A percentile compares a stretch with the other conserved stretches of the same genome.
Evolutionary conservation across 2,113 vertebrate species (phyloP).

Genomic region (Aphyosemion australe): DNA sequence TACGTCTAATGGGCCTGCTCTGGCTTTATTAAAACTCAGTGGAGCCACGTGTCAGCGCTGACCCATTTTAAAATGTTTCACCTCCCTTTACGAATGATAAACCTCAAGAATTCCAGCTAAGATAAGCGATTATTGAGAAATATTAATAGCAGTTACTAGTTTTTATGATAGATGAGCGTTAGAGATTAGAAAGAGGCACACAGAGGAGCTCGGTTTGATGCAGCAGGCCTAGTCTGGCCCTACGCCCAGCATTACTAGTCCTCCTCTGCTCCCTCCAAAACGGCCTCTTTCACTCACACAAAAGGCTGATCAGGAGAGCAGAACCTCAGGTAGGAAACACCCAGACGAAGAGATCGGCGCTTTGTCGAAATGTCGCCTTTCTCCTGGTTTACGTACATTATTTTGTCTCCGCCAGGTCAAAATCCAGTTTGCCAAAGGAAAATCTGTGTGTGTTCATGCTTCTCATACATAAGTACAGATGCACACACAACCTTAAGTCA

Average conservation of each 20-base stretch:
- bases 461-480: constrained; percentile 15
- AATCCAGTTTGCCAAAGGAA: constrained; percentile 20
- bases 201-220: constrained; percentile 59
- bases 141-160: constrained; percentile 2
- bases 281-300: constrained; percentile 31
- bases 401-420: constrained; percentile 30
- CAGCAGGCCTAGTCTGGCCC: constrained; percentile 74
- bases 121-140: constrained; percentile 11
- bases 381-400: constrained; percentile 6
- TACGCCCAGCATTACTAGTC: constrained; percentile 64
- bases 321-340: constrained; percentile 41
- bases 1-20: constrained; percentile 13
- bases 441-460: constrained; percentile 26
- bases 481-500: constrained; percentile 33
- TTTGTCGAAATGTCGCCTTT: constrained; percentile 42
- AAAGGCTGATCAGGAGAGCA: constrained; percentile 28
- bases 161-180: constrained; percentile 21
- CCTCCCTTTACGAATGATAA: constrained; percentile 8
- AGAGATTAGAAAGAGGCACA: constrained; percentile 3
- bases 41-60: constrained; percentile 68
- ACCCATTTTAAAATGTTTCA: constrained; percentile 47
- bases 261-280: constrained; percentile 63
- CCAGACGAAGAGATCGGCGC: constrained; percentile 14
- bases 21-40: constrained; percentile 27
- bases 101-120: background rate